Percentiles rank a stretch among this genome's conserved stretches.
Evolutionary conservation across 2,113 vertebrate genomes (phyloP).

Genomic region (Catagonus wagneri): DNA sequence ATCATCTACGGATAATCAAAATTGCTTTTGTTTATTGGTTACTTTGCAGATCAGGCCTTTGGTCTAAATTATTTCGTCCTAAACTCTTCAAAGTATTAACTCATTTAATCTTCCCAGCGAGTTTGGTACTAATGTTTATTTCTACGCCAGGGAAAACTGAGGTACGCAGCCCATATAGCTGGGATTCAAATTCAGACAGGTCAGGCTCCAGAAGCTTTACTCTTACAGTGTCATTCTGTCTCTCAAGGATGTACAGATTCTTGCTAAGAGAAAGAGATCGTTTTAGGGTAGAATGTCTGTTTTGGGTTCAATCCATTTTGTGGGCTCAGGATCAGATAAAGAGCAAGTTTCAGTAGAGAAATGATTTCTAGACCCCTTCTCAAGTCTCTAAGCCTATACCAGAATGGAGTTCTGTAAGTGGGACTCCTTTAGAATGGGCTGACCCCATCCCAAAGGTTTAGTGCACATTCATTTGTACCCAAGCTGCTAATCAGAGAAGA

Average conservation of each 20-base stretch:
- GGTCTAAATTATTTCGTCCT: not conserved
- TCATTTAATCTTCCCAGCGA: not conserved
- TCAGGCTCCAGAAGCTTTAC: not conserved
- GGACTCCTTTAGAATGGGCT: not conserved
- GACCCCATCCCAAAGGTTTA: not conserved
- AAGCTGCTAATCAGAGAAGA: not conserved
- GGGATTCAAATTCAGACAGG: not conserved
- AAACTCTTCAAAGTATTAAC: conserved; percentile 19
- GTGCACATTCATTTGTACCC: too few species aligned
- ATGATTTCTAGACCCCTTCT: conserved; percentile 3
- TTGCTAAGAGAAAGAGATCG: not conserved
- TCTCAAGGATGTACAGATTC: not conserved
- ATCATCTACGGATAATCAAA: not conserved
- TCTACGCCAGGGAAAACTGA: not conserved
- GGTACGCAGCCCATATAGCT: not conserved
- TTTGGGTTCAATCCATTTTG: not conserved
- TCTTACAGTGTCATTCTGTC: not conserved
- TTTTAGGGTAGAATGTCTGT: not conserved
- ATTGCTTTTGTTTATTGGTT: not conserved
- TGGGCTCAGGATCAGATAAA: not conserved
- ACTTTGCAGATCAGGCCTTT: not conserved
- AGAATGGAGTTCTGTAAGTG: not conserved
- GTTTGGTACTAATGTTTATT: not conserved
- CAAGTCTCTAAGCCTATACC: not conserved
- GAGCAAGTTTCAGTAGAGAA: not conserved